Evolutionary conservation across 1,140 invertebrate genomes (phyloP), one percentile per base, ranked within the genome.

Genomic region (Drosophila ficusphila): DNA sequence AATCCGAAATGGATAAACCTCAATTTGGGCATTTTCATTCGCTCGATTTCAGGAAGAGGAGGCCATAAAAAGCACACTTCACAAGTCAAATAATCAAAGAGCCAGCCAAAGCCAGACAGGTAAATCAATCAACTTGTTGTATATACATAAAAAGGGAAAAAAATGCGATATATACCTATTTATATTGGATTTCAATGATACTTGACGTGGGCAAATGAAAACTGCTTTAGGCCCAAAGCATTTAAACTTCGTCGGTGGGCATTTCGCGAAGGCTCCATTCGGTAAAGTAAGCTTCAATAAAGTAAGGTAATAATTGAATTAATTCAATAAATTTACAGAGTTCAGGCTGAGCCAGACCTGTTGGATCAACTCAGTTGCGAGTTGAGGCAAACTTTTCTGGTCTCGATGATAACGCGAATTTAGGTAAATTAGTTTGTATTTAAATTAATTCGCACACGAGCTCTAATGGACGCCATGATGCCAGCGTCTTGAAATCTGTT

Each of bases 361-460:
- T 51, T 38, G 52, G n/a, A 25, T 29, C 21, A 46, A 38, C 18
- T 12, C 38, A 7, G 39, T 12, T 6, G 25, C 16, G 23, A 36
- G 31, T 19, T 56, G 38, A 4, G 16, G 21, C 41, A 7, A 49
- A 54, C 16, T 73, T 34, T 74, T 48, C 18, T 56, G 54, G 44
- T 29, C 18, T 4, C 38, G 42, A 73, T 68, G 41, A 62, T 44
- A 47, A 57, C 68, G 73, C 71, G 58, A 82, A 86, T 74, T 70
- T 65, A 62, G 53, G 39, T 65, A 58, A 88, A 86, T 88, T 86
- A 82, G 82, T 71, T 81, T 49, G 60, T 88, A 82, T 89, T 86
- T 88, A 88, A 86, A 88, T 77, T 69, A 75, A 86, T 86, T 86
- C 44, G 60, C 83, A 88, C 25, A 42, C 29, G 49, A 51, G 31